Conservation (phyloP, 2,113 vertebrate genomes). For the Apus apus region DNA sequence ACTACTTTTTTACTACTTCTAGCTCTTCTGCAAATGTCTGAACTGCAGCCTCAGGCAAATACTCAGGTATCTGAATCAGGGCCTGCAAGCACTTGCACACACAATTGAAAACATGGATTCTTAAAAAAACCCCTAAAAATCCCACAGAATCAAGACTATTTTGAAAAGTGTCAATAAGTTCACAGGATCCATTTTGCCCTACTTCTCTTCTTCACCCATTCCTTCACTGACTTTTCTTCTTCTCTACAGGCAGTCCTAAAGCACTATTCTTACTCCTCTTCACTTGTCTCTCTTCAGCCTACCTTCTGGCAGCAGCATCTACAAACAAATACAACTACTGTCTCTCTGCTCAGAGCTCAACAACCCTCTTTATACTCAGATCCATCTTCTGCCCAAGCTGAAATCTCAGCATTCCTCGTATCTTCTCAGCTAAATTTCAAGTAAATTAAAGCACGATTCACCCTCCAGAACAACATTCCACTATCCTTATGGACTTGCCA, state of each 20-base stretch:
- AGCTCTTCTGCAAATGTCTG: background rate
- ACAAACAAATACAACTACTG: background rate
- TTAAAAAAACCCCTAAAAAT: background rate
- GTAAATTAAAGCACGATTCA: background rate
- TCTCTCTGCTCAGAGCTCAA: background rate
- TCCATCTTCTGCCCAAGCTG: background rate
- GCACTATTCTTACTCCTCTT: background rate
- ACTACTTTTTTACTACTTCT: background rate
- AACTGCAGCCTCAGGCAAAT: background rate
- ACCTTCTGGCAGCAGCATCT: background rate
- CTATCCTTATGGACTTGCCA: background rate
- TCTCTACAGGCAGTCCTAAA: background rate
- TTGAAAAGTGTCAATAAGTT: background rate
- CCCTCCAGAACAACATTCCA: background rate
- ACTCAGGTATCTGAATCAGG: background rate
- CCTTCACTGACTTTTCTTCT: background rate
- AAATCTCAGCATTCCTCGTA: background rate
- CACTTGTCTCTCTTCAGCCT: background rate
- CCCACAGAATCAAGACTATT: background rate
- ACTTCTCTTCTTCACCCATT: background rate
- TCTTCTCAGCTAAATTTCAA: background rate
- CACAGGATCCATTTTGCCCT: background rate
- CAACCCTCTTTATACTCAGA: background rate
- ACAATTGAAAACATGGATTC: background rate
- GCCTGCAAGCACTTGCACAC: background rate